Evolutionary conservation across 2,113 vertebrate genomes (phyloP), one percentile per base, ranked within the genome.

Genomic region (Mola mola): DNA sequence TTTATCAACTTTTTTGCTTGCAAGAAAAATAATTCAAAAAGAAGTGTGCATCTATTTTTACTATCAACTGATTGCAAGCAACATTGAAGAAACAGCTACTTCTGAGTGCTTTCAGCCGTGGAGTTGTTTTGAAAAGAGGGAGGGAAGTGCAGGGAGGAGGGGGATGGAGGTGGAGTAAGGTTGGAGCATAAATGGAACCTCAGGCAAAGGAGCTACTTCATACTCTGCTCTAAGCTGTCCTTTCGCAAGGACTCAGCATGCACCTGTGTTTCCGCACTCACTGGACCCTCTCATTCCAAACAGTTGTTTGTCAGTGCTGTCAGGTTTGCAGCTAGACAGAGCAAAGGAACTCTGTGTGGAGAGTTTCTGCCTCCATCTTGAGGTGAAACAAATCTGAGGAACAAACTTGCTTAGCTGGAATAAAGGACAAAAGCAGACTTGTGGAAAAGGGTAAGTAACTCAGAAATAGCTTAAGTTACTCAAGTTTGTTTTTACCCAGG

Each of bases 131-230:
- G 61, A 52, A 69, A 61, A 59, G 66, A 57, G 84, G 50, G 64
- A 58, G 84, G 63, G 79, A 79, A 38, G 36, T 38, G 36, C n/a
- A 33, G 53, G 70, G 72, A 65, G 60, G 67, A 66, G 49, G 44
- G 41, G 38, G 67, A 52, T 78, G 82, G 81, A 83, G 81, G 80
- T 79, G 78, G 77, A 85, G 84, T 73, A 78, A 84, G 76, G 84
- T 76, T 83, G 73, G 83, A 84, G 81, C 75, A 82, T 80, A 83
- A 85, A 84, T 59, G 68, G 66, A 85, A 82, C 78, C 74, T 72
- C 73, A 66, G 79, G 86, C 65, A 85, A 80, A 84, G 66, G 61
- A 87, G 70, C 69, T 8, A 75, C 66, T 79, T 82, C 66, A 79
- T 55, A 70, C 80, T 75, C 74, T 69, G 80, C 57, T 78, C 56